Evolutionary conservation across 1,140 invertebrate genomes (phyloP), one percentile per base, ranked within the genome.

Genomic region (Tyrophagus putrescentiae): DNA sequence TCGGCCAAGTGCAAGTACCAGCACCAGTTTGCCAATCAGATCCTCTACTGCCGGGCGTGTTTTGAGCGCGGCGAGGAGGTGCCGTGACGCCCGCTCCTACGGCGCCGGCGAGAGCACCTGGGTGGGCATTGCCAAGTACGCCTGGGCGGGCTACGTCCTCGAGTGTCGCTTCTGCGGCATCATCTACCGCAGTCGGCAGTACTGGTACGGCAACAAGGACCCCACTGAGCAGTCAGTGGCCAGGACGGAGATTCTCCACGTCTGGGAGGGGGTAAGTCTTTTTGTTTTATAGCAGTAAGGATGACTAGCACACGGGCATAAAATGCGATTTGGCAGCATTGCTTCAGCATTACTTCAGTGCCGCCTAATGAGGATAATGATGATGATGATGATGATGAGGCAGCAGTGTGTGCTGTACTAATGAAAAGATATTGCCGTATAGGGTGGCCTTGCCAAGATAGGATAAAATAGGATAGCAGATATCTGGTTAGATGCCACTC

Each of bases 201-300:
- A 84, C 69, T 91, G 86, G 87, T 88, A 83, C 70, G 85, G 85
- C 1, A 89, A 90, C 69, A 80, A 81, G 65, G 77, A 80, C 65
- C 82, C 84, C 0, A 83, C 86, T 68, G 79, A 81, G 50, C 71
- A 73, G 13, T 78, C 78, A 9, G 57, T 54, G 29, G 81, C 84
- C 7, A 71, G 78, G 59, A 78, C 77, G 4, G 83, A 87, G 71
- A 80, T 84, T 13, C 77, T 78, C 34, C 85, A 88, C 67, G 80
- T 87, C n/a, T 88, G 85, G 85, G 81, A 80, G 62, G 78, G 78
- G 70, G 83, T 84, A 76, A 71, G 72, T 61, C n/a, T 28, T 16
- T 25, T 31, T 28, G 27, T 2, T 42, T 42, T 42, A 21, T 42
- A 39, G 11, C 36, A 39, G n/a, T n/a, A n/a, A n/a, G n/a, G n/a